Conservation (phyloP, 1,140 invertebrate genomes). For the Oedothorax gibbosus region DNA sequence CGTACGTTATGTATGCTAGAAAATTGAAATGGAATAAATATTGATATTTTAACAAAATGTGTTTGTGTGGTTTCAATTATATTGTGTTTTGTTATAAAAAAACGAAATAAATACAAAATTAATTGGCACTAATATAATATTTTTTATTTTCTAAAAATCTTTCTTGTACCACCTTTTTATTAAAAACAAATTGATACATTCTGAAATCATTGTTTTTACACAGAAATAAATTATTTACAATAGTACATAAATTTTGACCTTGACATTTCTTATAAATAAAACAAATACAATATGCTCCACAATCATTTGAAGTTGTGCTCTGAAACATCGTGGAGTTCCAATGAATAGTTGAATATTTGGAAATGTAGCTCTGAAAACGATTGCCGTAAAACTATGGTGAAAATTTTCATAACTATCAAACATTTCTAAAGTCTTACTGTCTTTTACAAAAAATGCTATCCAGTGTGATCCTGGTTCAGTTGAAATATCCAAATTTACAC, state of each 20-base stretch:
- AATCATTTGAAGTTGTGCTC: too few relatives aligned
- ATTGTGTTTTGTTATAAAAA: too few relatives aligned
- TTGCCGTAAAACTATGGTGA: too few relatives aligned
- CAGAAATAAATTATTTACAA: background rate
- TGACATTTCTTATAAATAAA: background rate
- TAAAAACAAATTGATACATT: too few relatives aligned
- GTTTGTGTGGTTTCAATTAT: too few relatives aligned
- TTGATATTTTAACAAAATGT: background rate
- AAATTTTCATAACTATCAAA: background rate
- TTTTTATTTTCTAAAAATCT: too few relatives aligned
- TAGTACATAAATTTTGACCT: background rate
- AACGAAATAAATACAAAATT: too few relatives aligned
- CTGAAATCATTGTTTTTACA: slow-evolving; percentile 14
- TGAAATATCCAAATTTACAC: background rate
- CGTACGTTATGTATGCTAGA: background rate
- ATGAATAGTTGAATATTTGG: background rate
- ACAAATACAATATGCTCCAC: slow-evolving; percentile 14
- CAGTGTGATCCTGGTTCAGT: background rate
- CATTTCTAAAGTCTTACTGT: background rate
- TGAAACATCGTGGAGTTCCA: too few relatives aligned
- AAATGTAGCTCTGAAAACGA: background rate
- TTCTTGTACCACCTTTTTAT: too few relatives aligned
- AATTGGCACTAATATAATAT: too few relatives aligned
- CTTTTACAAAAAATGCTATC: background rate
- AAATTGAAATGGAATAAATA: too few relatives aligned